Base-by-base conservation (phyloP, 2,888 invertebrate genomes). In the Drosophila conformis region DNA sequence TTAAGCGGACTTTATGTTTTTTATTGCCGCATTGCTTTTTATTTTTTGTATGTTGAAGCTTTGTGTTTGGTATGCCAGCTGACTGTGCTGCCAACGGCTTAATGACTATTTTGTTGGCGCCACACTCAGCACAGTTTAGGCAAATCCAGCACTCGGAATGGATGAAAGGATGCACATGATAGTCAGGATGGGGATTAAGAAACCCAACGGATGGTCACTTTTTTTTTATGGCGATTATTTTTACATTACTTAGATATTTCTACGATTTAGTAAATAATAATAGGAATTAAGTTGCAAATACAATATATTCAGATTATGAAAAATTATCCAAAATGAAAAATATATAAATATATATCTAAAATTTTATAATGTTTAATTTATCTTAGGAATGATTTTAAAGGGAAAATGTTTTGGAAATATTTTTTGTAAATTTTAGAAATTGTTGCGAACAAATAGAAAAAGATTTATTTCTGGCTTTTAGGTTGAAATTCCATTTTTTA, bases 41-140 rank as follows among this genome's bases (percentile, higher is more conserved):
- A 13, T 33, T 27, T 59, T 27, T 59, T 46, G 46, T 46, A 8
- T 52, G 31, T 53, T 62, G 42, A 46, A 62, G 38, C 25, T 36
- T 62, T 62, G 52, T 29, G 18, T 42, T 52, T 57, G 25, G 31
- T 66, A 51, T 46, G 52, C 42, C 59, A n/a, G 64, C 65, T 46
- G 69, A 61, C 66, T 53, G 52, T 10, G 72, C 69, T 76, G 66
- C 65, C 77, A 80, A 77, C 57, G 75, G 78, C 80, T 82, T 82
- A 80, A 80, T 82, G 82, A 82, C 82, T 82, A 79, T 82, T 78
- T 82, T 82, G 79, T 76, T 82, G 79, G 79, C 72, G 82, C 79
- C 76, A 72, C 57, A 66, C 48, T 46, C 46, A 68, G 67, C 49
- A 35, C 59, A 52, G 33, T 46, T 58, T 58, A 60, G 49, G 59